Base-by-base conservation (phyloP, 2,113 vertebrate genomes). In the Polypterus senegalus region DNA sequence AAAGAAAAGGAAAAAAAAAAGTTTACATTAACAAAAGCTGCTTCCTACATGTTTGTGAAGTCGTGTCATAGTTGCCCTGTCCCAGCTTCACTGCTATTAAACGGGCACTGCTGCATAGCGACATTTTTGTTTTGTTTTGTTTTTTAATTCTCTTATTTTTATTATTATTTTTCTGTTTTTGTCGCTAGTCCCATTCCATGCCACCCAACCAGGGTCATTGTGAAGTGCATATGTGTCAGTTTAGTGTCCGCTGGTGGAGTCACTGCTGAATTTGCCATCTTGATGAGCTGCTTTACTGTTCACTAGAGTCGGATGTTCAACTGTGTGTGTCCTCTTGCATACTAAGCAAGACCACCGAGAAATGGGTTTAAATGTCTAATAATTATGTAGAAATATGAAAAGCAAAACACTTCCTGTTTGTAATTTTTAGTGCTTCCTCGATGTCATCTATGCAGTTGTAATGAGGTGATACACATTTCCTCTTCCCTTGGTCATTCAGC, bases 371-470 rank as follows among this genome's bases (percentile, higher is more conserved):
- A n/a, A n/a, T n/a, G n/a, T n/a, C n/a, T n/a, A n/a, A n/a, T n/a
- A n/a, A n/a, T n/a, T n/a, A n/a, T n/a, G n/a, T n/a, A n/a, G n/a
- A n/a, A n/a, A n/a, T n/a, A n/a, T 71, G 78, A 81, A 71, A 70
- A 75, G 79, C 77, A 69, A 76, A 75, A 72, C 67, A 75, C 10
- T 64, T 48, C 49, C 43, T 60, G 47, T 79, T 80, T 79, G 74
- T 84, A 83, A 83, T 47, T 76, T 83, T 77, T 87, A 93, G 86
- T 92, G 92, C 93, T 97, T 97, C 93, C 91, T 93, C 93, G 83
- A 90, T 92, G 94, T 93, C 81, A 94, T 93, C 96, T 98, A 95
- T 97, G 96, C 96, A 97, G 91, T 83, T 85, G 89, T 92, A 81
- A 71, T 83, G 88, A 92, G 89, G 86, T 83, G 82, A 79, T 80